A percentile compares a stretch with the other conserved stretches of the same genome.
Evolutionary conservation across 2,797 vertebrate genomes (phyloP).

Genomic region (Leptodactylus fallax): DNA sequence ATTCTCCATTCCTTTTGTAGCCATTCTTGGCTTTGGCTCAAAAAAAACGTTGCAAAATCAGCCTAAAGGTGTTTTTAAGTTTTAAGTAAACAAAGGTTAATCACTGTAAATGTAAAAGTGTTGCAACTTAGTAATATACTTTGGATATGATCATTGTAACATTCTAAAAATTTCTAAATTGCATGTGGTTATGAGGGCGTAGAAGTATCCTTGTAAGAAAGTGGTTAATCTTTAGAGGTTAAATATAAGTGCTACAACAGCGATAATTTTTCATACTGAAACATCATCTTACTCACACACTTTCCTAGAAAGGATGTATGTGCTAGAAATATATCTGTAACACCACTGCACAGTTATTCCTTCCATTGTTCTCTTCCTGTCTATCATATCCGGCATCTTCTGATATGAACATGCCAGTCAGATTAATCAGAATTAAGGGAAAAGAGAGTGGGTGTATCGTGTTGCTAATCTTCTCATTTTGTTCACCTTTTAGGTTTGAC

Average conservation of each 20-base stretch:
- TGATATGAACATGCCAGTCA: constrained; percentile 39
- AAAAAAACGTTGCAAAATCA: too few species aligned
- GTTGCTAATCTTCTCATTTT: constrained; percentile 39
- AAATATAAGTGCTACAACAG: constrained; percentile 1
- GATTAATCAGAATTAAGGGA: constrained; percentile 26
- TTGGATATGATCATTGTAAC: not conserved
- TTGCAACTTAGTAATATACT: too few species aligned
- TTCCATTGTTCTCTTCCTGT: constrained; percentile 43
- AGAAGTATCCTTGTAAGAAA: not conserved
- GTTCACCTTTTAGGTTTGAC: constrained; percentile 39
- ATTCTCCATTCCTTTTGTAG: too few species aligned
- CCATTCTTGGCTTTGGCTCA: too few species aligned
- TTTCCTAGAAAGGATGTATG: constrained; percentile 46
- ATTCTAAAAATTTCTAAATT: not conserved
- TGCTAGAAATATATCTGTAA: constrained; percentile 28
- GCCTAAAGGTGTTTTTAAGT: too few species aligned
- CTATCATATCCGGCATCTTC: constrained; percentile 34
- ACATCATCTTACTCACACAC: constrained; percentile 11
- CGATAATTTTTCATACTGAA: not conserved
- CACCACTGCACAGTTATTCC: constrained; percentile 35
- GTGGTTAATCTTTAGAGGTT: not conserved
- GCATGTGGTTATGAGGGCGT: not conserved
- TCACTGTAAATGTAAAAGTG: not conserved
- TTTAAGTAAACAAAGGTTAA: not conserved
- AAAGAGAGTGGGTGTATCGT: constrained; percentile 28